phyloP scores from a whole-genome alignment of 2,888 invertebrate genomes.

The Eumerus sabulonum region DNA sequence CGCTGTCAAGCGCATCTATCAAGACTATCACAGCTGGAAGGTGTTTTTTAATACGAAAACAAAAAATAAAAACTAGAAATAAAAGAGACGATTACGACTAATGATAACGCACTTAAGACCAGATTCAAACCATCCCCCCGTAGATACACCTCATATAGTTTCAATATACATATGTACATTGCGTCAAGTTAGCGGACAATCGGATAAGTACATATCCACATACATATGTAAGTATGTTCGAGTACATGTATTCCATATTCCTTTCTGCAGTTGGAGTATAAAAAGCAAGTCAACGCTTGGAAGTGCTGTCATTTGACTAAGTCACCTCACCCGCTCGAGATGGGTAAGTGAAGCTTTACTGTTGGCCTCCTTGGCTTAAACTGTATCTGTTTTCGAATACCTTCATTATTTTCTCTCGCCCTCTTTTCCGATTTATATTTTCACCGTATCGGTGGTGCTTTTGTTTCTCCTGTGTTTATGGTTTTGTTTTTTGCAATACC shows the following conservation, averaged over 20 bases:
- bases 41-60: constrained; percentile 11
- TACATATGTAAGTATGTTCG: no score
- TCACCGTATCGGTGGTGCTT: no score
- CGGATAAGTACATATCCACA: no score
- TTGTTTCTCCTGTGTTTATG: background rate
- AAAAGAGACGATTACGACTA: constrained; percentile 37
- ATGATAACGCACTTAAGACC: constrained; percentile 54
- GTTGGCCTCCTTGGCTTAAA: background rate
- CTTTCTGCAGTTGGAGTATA: constrained; percentile 52
- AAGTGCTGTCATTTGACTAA: constrained; percentile 62
- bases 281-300: constrained; percentile 53
- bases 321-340: constrained; percentile 64
- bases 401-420: constrained; percentile 1
- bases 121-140: constrained; percentile 47
- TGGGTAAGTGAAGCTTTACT: constrained; percentile 59
- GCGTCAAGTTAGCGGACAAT: no score
- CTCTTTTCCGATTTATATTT: constrained; percentile 6
- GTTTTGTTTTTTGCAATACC: constrained; percentile 22
- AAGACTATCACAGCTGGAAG: constrained; percentile 51
- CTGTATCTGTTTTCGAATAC: no score
- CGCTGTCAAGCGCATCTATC: constrained; percentile 58
- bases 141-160: constrained; percentile 15
- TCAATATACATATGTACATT: no score
- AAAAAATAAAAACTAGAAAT: constrained; percentile 9
- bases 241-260: constrained; percentile 3